phyloP scores from a whole-genome alignment of 1,140 invertebrate species.

The Sinella curviseta region DNA sequence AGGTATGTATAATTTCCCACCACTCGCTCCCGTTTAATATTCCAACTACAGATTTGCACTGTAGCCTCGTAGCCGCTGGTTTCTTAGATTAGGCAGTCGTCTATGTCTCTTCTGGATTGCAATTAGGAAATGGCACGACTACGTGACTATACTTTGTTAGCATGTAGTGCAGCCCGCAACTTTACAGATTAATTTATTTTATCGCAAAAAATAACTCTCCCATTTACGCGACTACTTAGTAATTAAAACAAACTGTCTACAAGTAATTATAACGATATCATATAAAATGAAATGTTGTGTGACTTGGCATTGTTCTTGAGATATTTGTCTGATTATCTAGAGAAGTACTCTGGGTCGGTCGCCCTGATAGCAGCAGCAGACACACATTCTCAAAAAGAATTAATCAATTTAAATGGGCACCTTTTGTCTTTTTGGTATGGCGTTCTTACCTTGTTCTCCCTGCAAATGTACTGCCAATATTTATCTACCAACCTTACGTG shows the following conservation, averaged over 20 bases:
- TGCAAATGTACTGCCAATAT: background rate
- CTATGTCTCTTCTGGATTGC: background rate
- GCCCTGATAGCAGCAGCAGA: background rate
- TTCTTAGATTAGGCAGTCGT: background rate
- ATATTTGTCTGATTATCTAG: background rate
- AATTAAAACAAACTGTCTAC: conserved; percentile 10
- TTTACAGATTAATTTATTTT: background rate
- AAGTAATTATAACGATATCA: background rate
- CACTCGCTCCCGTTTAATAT: too few relatives aligned
- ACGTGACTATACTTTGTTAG: background rate
- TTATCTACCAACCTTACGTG: background rate
- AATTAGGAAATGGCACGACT: background rate
- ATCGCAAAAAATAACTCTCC: background rate
- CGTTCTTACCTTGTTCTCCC: background rate
- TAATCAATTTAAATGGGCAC: conserved; percentile 5
- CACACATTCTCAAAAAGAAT: background rate
- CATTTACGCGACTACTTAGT: background rate
- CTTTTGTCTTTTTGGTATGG: background rate
- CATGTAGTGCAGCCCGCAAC: too few relatives aligned
- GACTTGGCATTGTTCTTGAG: background rate
- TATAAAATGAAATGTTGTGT: background rate
- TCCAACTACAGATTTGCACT: too few relatives aligned
- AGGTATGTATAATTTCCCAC: too few relatives aligned
- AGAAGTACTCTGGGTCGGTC: background rate
- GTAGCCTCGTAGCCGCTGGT: background rate